Conservation (phyloP, 2,888 invertebrate genomes). For the Branchipolynoe longqiensis region DNA sequence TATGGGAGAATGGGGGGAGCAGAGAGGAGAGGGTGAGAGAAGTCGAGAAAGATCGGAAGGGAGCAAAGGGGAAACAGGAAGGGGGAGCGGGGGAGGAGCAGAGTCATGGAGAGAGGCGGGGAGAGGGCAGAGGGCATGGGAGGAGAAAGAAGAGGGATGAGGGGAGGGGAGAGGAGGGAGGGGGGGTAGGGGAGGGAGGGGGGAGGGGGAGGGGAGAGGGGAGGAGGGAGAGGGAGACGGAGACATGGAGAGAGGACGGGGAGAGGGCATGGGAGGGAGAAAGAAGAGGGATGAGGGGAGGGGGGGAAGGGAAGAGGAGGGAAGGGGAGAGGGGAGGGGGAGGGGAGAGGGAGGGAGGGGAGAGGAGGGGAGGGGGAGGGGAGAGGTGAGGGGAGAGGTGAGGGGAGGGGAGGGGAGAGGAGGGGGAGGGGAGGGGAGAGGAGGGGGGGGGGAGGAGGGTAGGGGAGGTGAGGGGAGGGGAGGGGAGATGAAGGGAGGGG, state of each 20-base stretch:
- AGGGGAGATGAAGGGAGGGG: not conserved
- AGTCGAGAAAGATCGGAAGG: too few species aligned
- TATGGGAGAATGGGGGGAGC: too few species aligned
- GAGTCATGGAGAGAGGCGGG: too few species aligned
- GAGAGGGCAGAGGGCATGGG: too few species aligned
- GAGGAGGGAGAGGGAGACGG: not conserved
- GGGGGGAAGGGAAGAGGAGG: not conserved
- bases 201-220: not conserved
- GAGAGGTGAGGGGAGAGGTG: not conserved
- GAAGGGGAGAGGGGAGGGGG: not conserved
- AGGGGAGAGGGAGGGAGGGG: too few species aligned
- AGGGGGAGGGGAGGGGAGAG: too few species aligned
- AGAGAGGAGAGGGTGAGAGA: too few species aligned
- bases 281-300: not conserved
- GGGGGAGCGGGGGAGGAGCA: too few species aligned
- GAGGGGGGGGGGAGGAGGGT: slow-evolving; percentile 6
- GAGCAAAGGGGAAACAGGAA: too few species aligned
- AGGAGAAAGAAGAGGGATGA: too few species aligned
- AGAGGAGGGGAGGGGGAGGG: not conserved
- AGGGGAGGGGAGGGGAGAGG: not conserved
- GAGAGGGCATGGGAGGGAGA: not conserved
- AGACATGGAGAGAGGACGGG: too few species aligned
- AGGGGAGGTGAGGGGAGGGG: slow-evolving; percentile 22
- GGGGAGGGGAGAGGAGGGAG: too few species aligned
- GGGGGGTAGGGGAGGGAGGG: slow-evolving; percentile 2